Evolutionary conservation across 2,888 invertebrate genomes (phyloP).

Genomic region (Thymelicus sylvestris): DNA sequence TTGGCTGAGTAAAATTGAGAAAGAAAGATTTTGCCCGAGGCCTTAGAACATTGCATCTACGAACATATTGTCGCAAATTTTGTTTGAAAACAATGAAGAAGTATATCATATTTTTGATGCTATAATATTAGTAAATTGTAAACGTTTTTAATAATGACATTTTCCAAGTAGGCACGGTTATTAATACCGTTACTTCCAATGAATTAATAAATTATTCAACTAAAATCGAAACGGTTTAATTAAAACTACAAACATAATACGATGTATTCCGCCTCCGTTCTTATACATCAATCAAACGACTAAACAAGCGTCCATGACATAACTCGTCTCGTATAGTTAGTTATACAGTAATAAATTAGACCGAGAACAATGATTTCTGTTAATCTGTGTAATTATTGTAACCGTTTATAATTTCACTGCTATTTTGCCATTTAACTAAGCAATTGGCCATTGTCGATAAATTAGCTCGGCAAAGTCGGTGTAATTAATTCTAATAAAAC

Average conservation of each 20-base stretch:
- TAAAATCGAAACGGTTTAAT: not conserved
- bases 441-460: constrained; percentile 26
- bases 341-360: constrained; percentile 9
- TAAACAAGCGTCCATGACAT: constrained; percentile 3
- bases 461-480: constrained; percentile 12
- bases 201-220: not conserved
- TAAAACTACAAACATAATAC: not conserved
- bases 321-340: constrained; percentile 7
- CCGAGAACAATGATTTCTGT: constrained; percentile 21
- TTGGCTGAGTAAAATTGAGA: no score
- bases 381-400: constrained; percentile 23
- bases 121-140: no score
- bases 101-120: no score
- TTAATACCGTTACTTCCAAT: not conserved
- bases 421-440: constrained; percentile 24
- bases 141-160: not conserved
- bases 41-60: no score
- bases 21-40: no score
- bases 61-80: no score
- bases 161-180: not conserved
- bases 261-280: not conserved
- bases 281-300: constrained; percentile 14
- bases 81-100: no score
- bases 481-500: constrained; percentile 19
- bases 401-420: constrained; percentile 9